Percentiles rank a stretch among this genome's conserved stretches.
These are phyloP conservation scores for Zeugodacus cucurbitae DNA, from an alignment of 1,140 invertebrate species.

Conservation along the genomic window DNA sequence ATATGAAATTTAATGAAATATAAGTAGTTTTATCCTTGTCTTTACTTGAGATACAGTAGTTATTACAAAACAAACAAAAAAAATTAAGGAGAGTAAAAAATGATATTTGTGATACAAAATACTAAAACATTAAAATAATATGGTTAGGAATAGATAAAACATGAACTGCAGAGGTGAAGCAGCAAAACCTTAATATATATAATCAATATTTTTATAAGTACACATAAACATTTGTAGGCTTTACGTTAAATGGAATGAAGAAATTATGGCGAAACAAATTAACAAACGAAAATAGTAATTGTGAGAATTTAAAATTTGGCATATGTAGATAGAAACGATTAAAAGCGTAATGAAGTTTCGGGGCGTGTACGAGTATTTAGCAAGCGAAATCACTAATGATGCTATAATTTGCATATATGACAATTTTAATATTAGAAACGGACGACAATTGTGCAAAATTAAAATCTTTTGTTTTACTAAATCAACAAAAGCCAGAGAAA, in stretches of 20 bases:
- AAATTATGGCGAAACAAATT: background rate
- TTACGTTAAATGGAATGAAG: background rate
- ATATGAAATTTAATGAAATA: background rate
- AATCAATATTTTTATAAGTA: constrained; percentile 33
- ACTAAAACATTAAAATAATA: background rate
- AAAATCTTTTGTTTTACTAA: background rate
- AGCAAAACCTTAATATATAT: background rate
- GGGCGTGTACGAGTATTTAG: background rate
- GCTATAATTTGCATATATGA: background rate
- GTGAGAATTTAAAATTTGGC: constrained; percentile 11
- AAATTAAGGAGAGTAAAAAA: background rate
- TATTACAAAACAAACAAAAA: background rate
- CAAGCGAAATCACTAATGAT: background rate
- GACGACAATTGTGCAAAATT: background rate
- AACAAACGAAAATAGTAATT: background rate
- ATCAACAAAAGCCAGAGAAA: background rate
- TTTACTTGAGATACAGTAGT: background rate
- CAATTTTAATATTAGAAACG: background rate
- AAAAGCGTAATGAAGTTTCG: background rate
- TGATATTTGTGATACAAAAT: constrained; percentile 32
- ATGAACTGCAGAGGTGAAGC: background rate
- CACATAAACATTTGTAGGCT: constrained; percentile 9
- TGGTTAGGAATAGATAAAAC: background rate
- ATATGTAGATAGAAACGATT: constrained; percentile 20
- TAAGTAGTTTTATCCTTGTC: background rate